phyloP scores from a whole-genome alignment of 1,140 invertebrate species.

The Drosophila jambulina region DNA sequence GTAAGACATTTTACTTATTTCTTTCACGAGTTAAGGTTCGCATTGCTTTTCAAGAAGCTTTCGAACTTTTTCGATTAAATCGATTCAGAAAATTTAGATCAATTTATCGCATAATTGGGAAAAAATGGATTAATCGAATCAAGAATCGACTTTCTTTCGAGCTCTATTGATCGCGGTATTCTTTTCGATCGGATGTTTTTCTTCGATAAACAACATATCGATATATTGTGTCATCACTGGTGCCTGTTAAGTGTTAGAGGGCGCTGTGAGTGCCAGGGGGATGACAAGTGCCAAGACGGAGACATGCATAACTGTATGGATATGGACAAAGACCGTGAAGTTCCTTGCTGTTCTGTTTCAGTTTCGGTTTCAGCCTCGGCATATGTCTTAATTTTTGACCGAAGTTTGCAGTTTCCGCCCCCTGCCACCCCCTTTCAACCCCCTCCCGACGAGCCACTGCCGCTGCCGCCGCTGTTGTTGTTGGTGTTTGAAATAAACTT shows the following conservation, averaged over 20 bases:
- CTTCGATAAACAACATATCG: neutral
- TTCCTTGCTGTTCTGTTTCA: conserved; percentile 31
- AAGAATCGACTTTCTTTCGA: too few relatives aligned
- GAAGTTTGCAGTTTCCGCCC: conserved; percentile 35
- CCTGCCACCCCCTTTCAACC: neutral
- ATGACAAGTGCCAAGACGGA: conserved; percentile 19
- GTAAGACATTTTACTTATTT: too few relatives aligned
- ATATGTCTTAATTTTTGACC: conserved; percentile 74
- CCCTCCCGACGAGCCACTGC: neutral
- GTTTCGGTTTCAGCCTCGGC: conserved; percentile 46
- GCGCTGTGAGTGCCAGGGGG: neutral
- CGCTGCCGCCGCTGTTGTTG: conserved; percentile 40
- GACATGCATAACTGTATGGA: conserved; percentile 37
- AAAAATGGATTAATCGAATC: too few relatives aligned
- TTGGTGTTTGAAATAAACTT: conserved; percentile 73
- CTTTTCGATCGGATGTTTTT: neutral
- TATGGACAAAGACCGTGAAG: conserved; percentile 15
- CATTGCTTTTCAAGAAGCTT: too few relatives aligned
- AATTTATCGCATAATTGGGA: too few relatives aligned
- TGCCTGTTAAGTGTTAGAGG: neutral
- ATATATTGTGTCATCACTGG: neutral
- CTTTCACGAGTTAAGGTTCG: too few relatives aligned
- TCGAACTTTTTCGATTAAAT: too few relatives aligned
- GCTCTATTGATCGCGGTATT: too few relatives aligned
- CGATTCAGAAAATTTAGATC: too few relatives aligned